phyloP scores from a whole-genome alignment of 2,113 vertebrate species.

The Nanger granti region DNA sequence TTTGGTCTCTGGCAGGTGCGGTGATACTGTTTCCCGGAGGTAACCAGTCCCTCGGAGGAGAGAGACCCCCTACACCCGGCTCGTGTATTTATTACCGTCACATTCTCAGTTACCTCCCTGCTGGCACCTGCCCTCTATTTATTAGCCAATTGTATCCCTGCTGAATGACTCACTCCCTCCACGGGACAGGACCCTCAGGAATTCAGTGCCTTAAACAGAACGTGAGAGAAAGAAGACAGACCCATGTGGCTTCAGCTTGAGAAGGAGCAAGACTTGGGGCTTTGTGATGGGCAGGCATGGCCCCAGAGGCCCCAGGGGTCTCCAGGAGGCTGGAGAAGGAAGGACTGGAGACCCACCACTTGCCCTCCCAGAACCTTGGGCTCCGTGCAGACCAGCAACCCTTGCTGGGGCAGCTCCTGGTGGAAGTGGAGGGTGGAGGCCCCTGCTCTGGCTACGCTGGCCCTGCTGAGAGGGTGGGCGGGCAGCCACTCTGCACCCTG shows the following conservation, averaged over 20 bases:
- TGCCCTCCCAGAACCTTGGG: background rate
- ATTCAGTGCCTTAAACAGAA: slow-evolving; percentile 69
- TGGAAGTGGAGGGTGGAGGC: background rate
- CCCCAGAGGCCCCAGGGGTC: background rate
- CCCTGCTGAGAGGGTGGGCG: background rate
- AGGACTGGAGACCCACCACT: background rate
- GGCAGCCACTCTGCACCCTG: background rate
- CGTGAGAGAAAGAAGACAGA: slow-evolving; percentile 51
- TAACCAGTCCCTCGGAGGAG: slow-evolving; percentile 29
- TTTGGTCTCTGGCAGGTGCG: slow-evolving; percentile 58
- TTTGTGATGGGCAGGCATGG: background rate
- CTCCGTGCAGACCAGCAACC: background rate
- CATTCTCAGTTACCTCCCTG: slow-evolving; percentile 54
- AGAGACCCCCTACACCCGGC: slow-evolving; percentile 31
- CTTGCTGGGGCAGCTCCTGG: background rate
- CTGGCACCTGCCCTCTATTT: slow-evolving; percentile 70
- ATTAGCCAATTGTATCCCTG: slow-evolving; percentile 67
- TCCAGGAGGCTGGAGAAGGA: background rate
- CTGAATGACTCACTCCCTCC: slow-evolving; percentile 57
- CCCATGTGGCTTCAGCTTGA: background rate
- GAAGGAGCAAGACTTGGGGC: background rate
- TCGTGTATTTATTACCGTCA: slow-evolving; percentile 68
- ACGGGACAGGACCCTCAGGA: slow-evolving; percentile 61
- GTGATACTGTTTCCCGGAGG: slow-evolving; percentile 24
- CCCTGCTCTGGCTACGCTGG: background rate